These are phyloP conservation scores for Leucozona laternaria DNA, from an alignment of 2,888 invertebrate species.

Conservation along the genomic window DNA sequence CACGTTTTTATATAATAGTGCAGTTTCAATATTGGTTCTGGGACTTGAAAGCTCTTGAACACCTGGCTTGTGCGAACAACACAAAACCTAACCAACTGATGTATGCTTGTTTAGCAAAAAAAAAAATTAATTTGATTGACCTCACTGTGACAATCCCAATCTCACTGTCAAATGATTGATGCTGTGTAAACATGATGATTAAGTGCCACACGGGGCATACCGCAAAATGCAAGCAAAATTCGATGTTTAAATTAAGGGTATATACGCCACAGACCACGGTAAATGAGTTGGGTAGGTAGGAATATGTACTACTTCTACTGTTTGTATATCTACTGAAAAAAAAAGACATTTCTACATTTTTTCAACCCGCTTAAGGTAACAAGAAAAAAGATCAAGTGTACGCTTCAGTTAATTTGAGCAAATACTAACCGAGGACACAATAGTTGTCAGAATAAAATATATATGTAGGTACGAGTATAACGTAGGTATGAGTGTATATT, in stretches of 20 bases:
- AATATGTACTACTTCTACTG: slow-evolving; percentile 25
- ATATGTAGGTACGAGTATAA: neutral
- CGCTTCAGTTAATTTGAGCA: slow-evolving; percentile 75
- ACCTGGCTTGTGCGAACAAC: neutral
- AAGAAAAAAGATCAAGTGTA: slow-evolving; percentile 71
- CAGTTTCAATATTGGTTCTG: neutral
- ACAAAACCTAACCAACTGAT: neutral
- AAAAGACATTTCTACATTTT: slow-evolving; percentile 23
- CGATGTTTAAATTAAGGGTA: slow-evolving; percentile 9
- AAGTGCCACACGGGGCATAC: slow-evolving; percentile 38
- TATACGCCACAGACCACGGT: too few species aligned
- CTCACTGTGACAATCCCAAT: slow-evolving; percentile 42
- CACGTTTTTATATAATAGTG: neutral
- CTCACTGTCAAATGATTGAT: slow-evolving; percentile 5
- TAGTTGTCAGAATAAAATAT: slow-evolving; percentile 34
- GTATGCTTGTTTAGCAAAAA: neutral
- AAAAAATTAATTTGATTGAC: slow-evolving; percentile 2
- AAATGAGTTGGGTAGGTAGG: neutral
- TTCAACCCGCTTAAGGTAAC: slow-evolving; percentile 18
- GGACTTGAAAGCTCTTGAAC: neutral
- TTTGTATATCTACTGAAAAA: slow-evolving; percentile 51
- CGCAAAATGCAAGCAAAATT: slow-evolving; percentile 56
- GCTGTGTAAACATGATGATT: slow-evolving; percentile 41
- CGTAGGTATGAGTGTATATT: neutral
- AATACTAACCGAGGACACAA: slow-evolving; percentile 55